A percentile compares a stretch with the other conserved stretches of the same genome.
These are phyloP conservation scores for Caenorhabditis doughertyi DNA, from an alignment of 2,888 invertebrate genomes.

Conservation along the genomic window DNA sequence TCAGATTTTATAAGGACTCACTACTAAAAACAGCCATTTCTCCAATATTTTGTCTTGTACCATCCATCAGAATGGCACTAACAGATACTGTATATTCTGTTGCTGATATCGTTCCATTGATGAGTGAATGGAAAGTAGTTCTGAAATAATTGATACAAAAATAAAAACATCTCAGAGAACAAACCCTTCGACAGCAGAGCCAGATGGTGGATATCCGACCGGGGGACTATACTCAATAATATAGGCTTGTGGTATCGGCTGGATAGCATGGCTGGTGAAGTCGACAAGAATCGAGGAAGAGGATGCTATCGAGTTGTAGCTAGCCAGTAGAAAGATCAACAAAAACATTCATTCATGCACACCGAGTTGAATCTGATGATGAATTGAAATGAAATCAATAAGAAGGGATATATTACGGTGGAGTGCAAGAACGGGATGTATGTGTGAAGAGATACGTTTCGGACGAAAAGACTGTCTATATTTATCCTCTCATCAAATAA, in stretches of 20 bases:
- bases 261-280: constrained; percentile 69
- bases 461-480: constrained; percentile 36
- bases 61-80: constrained; percentile 74
- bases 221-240: constrained; percentile 78
- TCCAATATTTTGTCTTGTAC: constrained; percentile 68
- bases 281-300: constrained; percentile 76
- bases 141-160: constrained; percentile 45
- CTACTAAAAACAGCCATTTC: constrained; percentile 74
- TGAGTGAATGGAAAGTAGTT: constrained; percentile 66
- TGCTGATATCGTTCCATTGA: constrained; percentile 78
- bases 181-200: constrained; percentile 66
- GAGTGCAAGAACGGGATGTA: constrained; percentile 12
- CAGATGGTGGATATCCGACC: constrained; percentile 72
- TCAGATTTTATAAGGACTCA: constrained; percentile 64
- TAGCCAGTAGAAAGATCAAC: constrained; percentile 67
- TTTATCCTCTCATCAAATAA: constrained; percentile 58
- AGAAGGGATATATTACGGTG: not conserved
- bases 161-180: not conserved
- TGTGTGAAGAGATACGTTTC: constrained; percentile 46
- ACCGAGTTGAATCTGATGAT: constrained; percentile 47
- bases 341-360: constrained; percentile 68
- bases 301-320: constrained; percentile 58
- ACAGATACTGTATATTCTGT: constrained; percentile 78
- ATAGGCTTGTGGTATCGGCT: constrained; percentile 68
- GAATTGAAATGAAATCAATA: constrained; percentile 13